Evolutionary conservation across 2,113 vertebrate genomes (phyloP).

Genomic region (Boleophthalmus pectinirostris): DNA sequence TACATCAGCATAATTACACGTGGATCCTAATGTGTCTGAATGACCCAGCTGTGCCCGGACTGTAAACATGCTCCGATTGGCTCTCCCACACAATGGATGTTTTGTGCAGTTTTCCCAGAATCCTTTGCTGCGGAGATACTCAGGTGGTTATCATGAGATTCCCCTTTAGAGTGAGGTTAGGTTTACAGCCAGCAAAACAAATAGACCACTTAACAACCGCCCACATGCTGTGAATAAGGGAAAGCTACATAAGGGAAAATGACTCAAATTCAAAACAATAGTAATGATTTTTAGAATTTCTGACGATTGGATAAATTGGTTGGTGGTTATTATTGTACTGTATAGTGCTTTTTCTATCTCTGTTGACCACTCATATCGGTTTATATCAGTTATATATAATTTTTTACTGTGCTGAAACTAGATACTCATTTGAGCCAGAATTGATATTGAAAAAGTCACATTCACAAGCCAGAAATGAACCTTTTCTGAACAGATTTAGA

Average conservation of each 20-base stretch:
- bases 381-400: too few species aligned
- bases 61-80: not conserved
- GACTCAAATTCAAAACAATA: too few species aligned
- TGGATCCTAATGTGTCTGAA: not conserved
- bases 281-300: not conserved
- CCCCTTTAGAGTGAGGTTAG: slow-evolving; percentile 1
- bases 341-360: too few species aligned
- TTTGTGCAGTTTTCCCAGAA: not conserved
- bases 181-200: not conserved
- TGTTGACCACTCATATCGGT: too few species aligned
- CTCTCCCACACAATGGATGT: not conserved
- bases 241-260: not conserved
- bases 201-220: not conserved
- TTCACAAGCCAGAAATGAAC: too few species aligned
- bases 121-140: not conserved
- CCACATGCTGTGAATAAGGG: not conserved
- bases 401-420: too few species aligned
- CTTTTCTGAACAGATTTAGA: too few species aligned
- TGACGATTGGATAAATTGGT: not conserved
- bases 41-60: not conserved
- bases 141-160: slow-evolving; percentile 4
- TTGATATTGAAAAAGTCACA: too few species aligned
- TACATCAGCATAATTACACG: not conserved
- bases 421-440: too few species aligned
- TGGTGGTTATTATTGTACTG: not conserved